Base-by-base conservation (phyloP, 2,113 vertebrate species). In the Ammospiza caudacuta region DNA sequence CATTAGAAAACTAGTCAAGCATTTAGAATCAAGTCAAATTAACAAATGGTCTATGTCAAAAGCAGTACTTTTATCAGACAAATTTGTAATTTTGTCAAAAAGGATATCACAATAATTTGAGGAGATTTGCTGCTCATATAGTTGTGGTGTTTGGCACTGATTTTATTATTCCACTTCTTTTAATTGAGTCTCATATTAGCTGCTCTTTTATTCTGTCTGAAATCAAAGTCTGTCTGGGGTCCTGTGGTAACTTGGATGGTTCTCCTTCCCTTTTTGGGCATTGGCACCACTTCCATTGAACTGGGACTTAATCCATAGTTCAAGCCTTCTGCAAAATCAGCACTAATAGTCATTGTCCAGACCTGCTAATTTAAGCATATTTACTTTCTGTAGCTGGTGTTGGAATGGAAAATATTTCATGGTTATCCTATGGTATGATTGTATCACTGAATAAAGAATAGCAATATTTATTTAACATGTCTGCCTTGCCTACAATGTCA, bases 311-410 rank as follows among this genome's bases (percentile, higher is more conserved):
- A 92, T 79, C 70, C 74, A 25, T 58, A 77, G 66, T 84, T 89
- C 35, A 21, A 83, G 68, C 67, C 72, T 74, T 70, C 31, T 74
- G 69, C 63, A 90, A 59, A 95, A 88, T 83, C 85, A 94, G 61
- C 85, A 93, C 39, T 47, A 70, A 44, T 37, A 83, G 57, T 79
- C 74, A 62, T 83, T 95, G 85, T 95, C 93, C 80, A 84, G 92
- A 89, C 61, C 41, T 87, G 89, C 82, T 94, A 84, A 82, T 89
- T 96, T 85, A 93, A 94, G 95, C 78, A 59, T 91, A 84, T 24
- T 82, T 87, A 41, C 41, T 92, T 94, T 83, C 82, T 89, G 90
- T 59, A 74, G 55, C 90, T 88, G 18, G 19, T 43, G 72, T 55
- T 90, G 70, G 83, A 91, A 86, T 92, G 90, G 92, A 92, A 95